Conservation (phyloP, 2,888 invertebrate species). For the Arrhopalites spinosus region DNA sequence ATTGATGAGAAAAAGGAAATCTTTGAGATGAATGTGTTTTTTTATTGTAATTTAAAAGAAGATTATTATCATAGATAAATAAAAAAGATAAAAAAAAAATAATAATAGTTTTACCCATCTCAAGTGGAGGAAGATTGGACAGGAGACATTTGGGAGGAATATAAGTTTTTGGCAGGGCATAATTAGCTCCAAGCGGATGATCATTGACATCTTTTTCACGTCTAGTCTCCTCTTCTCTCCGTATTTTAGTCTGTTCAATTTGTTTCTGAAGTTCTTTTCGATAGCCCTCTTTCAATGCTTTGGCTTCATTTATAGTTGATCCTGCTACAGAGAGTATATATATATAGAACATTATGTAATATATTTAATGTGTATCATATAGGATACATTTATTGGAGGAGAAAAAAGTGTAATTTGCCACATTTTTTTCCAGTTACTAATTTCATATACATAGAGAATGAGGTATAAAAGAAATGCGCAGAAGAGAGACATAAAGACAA, state of each 20-base stretch:
- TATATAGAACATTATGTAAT: too few relatives aligned
- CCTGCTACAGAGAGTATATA: background rate
- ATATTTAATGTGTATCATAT: background rate
- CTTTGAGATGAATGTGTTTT: too few relatives aligned
- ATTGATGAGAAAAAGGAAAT: too few relatives aligned
- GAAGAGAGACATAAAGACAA: background rate
- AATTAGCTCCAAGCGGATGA: slow-evolving; percentile 45
- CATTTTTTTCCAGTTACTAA: too few relatives aligned
- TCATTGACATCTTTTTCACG: slow-evolving; percentile 38
- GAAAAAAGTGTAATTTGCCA: background rate
- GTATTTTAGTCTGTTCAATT: slow-evolving; percentile 42
- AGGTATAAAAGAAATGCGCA: background rate
- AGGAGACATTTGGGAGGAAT: slow-evolving; percentile 23
- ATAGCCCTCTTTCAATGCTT: slow-evolving; percentile 42
- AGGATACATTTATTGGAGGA: background rate
- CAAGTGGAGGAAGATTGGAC: slow-evolving; percentile 17
- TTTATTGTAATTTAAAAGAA: too few relatives aligned
- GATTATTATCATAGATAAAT: background rate
- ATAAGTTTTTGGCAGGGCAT: slow-evolving; percentile 27
- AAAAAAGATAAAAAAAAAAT: too few relatives aligned
- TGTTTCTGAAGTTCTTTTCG: slow-evolving; percentile 47
- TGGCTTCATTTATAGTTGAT: slow-evolving; percentile 23
- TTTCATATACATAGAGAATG: background rate
- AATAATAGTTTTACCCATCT: slow-evolving; percentile 22
- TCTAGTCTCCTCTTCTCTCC: slow-evolving; percentile 41